Conservation (phyloP, 1,140 invertebrate species). For the Latrodectus geometricus region DNA sequence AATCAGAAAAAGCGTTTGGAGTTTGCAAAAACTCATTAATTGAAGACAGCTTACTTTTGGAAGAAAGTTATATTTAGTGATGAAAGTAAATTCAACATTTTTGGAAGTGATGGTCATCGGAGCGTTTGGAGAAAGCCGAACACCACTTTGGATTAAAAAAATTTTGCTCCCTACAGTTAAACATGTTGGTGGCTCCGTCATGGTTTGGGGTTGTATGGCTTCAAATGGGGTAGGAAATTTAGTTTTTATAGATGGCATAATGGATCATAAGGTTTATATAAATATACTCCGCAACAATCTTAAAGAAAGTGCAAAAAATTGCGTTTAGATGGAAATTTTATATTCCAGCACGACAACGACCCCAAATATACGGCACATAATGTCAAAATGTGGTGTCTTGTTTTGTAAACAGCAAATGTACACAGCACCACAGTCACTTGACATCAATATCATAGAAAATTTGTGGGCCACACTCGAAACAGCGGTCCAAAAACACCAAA, state of each 20-base stretch:
- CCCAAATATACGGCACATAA: too few species aligned
- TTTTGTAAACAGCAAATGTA: not conserved
- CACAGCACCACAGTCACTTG: conserved; percentile 11
- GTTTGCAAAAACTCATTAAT: conserved; percentile 1
- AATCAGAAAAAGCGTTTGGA: conserved; percentile 11
- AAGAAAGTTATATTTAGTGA: not conserved
- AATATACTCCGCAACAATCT: not conserved
- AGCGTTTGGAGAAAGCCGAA: too few species aligned
- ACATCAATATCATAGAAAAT: conserved; percentile 30
- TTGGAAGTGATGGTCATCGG: not conserved
- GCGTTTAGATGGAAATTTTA: too few species aligned
- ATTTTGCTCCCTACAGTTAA: too few species aligned
- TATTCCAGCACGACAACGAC: too few species aligned
- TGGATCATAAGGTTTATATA: not conserved
- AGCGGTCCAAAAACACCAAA: conserved; percentile 25
- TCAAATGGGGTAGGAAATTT: conserved; percentile 1
- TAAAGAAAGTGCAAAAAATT: too few species aligned
- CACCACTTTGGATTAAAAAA: too few species aligned
- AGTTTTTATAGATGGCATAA: conserved; percentile 8
- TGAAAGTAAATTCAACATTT: conserved; percentile 20
- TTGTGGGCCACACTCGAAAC: conserved; percentile 27
- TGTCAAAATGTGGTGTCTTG: too few species aligned
- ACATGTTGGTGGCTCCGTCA: too few species aligned
- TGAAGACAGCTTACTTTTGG: not conserved
- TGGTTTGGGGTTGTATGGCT: not conserved